phyloP scores from a whole-genome alignment of 2,113 vertebrate species.

The Pseudopipra pipra region DNA sequence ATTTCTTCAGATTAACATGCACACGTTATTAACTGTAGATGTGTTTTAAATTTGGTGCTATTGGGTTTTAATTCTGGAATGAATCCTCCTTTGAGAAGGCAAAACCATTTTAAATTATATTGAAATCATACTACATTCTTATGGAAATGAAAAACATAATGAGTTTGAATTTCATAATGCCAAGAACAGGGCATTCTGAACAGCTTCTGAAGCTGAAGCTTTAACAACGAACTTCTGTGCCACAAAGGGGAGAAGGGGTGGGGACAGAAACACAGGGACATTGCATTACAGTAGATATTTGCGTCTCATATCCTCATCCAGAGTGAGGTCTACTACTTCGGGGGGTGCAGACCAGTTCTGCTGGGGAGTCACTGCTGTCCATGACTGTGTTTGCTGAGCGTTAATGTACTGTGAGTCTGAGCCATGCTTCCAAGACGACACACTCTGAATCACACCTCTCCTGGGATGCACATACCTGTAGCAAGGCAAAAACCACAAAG shows the following conservation, averaged over 20 bases:
- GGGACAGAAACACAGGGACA: slow-evolving; percentile 74
- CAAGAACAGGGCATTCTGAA: slow-evolving; percentile 30
- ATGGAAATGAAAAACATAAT: slow-evolving; percentile 52
- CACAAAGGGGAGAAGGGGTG: slow-evolving; percentile 38
- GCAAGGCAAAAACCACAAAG: background rate
- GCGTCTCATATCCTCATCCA: slow-evolving; percentile 90
- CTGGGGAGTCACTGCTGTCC: slow-evolving; percentile 86
- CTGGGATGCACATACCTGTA: slow-evolving; percentile 86
- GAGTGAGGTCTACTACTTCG: slow-evolving; percentile 95
- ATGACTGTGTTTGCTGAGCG: slow-evolving; percentile 81
- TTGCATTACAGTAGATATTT: slow-evolving; percentile 90
- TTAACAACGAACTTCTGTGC: slow-evolving; percentile 66
- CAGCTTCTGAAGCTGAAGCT: slow-evolving; percentile 55
- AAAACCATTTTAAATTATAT: slow-evolving; percentile 42
- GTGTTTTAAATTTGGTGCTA: slow-evolving; percentile 40
- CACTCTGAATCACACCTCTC: slow-evolving; percentile 93
- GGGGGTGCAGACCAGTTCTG: slow-evolving; percentile 89
- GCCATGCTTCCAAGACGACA: slow-evolving; percentile 89
- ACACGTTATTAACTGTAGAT: slow-evolving; percentile 2
- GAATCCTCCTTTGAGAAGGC: slow-evolving; percentile 53
- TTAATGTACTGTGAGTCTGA: slow-evolving; percentile 78
- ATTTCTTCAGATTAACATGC: slow-evolving; percentile 33
- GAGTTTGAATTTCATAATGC: slow-evolving; percentile 69
- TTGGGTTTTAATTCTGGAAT: slow-evolving; percentile 21
- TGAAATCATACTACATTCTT: slow-evolving; percentile 29